Base-by-base conservation (phyloP, 1,140 invertebrate species). In the Cotesia chilonis region DNA sequence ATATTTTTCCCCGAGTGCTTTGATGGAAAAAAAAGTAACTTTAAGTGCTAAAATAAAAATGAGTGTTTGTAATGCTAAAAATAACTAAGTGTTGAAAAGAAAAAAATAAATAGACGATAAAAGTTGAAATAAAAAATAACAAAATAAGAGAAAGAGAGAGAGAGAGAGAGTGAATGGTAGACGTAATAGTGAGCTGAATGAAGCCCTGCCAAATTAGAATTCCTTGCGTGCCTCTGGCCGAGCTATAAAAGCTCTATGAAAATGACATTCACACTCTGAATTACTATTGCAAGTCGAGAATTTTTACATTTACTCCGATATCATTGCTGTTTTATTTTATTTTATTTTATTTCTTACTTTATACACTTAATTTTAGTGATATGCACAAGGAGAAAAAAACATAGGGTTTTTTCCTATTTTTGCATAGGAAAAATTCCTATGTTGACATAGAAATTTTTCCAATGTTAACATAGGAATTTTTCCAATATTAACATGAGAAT, bases 241-340 rank as follows among this genome's bases (percentile, higher is more conserved):
- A 78, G 77, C 81, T 81, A 80, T 84, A 85, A 85, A 84, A 83
- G 77, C 79, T 72, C 77, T 77, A 79, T 79, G 80, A 83, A 82
- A 82, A 80, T 75, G 76, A 70, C 74, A 73, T 77, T 75, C 72
- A 71, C 77, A 74, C 75, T 65, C 77, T 74, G 80, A 79, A 86
- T 84, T 84, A 84, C 84, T 80, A 84, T 80, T 84, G 81, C 80
- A 77, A 78, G 82, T 82, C 79, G 83, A 85, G 85, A 87, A 87
- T 87, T 87, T 85, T 85, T 84, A 84, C 85, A 86, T 85, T 87
- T 87, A 86, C 85, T 83, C 10, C 10, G 10, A 9, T 47, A 47
- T 47, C 6, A 47, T 47, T 47, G 10, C 10, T 47, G 10, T 47
- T 47, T 47, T 47, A 47, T 10, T 47, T 47, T 47, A 83, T 79